Conservation (phyloP, 2,113 vertebrate species). For the Acinonyx jubatus region DNA sequence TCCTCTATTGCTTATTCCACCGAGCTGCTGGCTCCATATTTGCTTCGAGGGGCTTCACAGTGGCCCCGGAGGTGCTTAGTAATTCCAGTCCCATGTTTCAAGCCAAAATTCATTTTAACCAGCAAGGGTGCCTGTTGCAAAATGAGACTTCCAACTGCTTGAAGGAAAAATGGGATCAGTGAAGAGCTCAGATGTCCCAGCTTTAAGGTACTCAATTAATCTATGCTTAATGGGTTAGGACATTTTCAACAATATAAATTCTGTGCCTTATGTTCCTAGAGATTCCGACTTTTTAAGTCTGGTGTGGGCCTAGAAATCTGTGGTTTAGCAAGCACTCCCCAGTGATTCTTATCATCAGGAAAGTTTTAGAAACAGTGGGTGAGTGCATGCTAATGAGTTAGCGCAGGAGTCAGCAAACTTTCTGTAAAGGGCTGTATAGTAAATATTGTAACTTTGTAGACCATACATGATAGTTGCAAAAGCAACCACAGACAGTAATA, state of each 20-base stretch:
- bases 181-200: slow-evolving; percentile 59
- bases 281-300: slow-evolving; percentile 1
- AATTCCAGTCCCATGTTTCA: slow-evolving; percentile 66
- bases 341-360: slow-evolving; percentile 12
- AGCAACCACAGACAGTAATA: background rate
- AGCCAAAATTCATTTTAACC: slow-evolving; percentile 71
- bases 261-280: background rate
- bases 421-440: background rate
- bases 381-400: slow-evolving; percentile 28
- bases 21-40: slow-evolving; percentile 53
- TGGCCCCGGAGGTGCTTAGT: slow-evolving; percentile 56
- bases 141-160: slow-evolving; percentile 67
- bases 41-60: slow-evolving; percentile 59
- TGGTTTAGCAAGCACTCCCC: slow-evolving; percentile 14
- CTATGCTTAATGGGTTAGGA: slow-evolving; percentile 47
- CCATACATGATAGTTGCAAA: background rate
- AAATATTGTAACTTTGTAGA: slow-evolving; percentile 46
- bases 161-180: slow-evolving; percentile 64
- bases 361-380: slow-evolving; percentile 21
- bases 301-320: background rate
- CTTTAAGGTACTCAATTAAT: slow-evolving; percentile 60
- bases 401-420: background rate
- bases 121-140: slow-evolving; percentile 64
- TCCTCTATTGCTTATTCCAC: slow-evolving; percentile 65
- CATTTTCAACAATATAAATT: slow-evolving; percentile 52